phyloP scores from a whole-genome alignment of 2,113 vertebrate genomes.

The Leptobrachium ailaonicum region DNA sequence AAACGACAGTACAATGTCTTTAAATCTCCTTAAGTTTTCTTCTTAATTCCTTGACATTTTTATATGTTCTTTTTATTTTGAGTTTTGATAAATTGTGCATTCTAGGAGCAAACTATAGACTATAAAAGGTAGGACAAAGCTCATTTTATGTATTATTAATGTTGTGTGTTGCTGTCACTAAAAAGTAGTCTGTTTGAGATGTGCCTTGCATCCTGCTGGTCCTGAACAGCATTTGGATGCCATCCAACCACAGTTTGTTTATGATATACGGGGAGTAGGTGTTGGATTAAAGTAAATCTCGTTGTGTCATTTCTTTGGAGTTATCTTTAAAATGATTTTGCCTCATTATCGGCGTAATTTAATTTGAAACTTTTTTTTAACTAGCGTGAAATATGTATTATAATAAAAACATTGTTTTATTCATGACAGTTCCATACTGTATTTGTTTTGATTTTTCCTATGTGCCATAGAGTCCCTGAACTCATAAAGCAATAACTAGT shows the following conservation, averaged over 20 bases:
- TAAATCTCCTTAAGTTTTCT: neutral
- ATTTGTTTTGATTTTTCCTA: too few relatives aligned
- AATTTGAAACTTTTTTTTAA: too few relatives aligned
- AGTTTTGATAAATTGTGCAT: neutral
- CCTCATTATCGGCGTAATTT: too few relatives aligned
- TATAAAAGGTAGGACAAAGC: neutral
- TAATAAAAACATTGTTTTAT: too few relatives aligned
- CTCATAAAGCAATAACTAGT: too few relatives aligned
- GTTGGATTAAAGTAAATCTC: too few relatives aligned
- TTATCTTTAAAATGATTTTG: too few relatives aligned
- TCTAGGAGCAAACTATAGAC: neutral
- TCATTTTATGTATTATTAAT: constrained; percentile 11
- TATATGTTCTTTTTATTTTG: neutral
- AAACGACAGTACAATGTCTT: too few relatives aligned
- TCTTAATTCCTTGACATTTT: neutral
- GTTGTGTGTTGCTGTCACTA: constrained; percentile 17
- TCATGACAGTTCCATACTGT: too few relatives aligned
- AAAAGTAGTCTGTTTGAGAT: constrained; percentile 14
- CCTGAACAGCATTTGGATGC: constrained; percentile 1
- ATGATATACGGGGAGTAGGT: neutral
- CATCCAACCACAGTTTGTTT: neutral
- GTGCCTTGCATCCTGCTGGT: constrained; percentile 17
- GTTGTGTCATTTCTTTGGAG: too few relatives aligned
- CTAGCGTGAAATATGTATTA: too few relatives aligned
- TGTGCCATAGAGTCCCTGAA: too few relatives aligned